Evolutionary conservation across 2,797 vertebrate genomes (phyloP).

Genomic region (Chelonia mydas): DNA sequence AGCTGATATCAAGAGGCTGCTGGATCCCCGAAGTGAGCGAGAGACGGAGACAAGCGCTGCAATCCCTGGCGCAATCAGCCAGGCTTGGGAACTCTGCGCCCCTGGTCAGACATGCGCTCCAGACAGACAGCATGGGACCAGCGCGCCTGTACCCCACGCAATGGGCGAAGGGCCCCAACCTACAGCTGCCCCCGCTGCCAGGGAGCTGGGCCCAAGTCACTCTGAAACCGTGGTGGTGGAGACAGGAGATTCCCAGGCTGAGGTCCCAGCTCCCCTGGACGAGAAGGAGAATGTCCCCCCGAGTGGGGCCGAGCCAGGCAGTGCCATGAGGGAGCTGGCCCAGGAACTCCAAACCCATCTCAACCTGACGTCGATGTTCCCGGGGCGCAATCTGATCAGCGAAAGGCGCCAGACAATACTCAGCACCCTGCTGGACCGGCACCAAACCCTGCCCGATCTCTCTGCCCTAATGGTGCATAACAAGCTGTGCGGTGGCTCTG

Average conservation of each 20-base stretch:
- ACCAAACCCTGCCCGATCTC: constrained; percentile 51
- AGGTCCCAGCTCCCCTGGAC: not conserved
- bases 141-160: not conserved
- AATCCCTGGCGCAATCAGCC: not conserved
- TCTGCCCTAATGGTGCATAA: constrained; percentile 13
- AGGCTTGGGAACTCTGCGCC: not conserved
- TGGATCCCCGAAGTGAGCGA: constrained; percentile 59
- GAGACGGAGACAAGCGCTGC: not conserved
- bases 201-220: not conserved
- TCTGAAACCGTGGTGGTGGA: not conserved
- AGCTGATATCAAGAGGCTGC: constrained; percentile 86
- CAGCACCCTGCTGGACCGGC: constrained; percentile 42
- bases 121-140: not conserved
- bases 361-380: constrained; percentile 61
- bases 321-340: constrained; percentile 80
- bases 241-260: not conserved
- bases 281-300: constrained; percentile 61
- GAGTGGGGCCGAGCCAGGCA: not conserved
- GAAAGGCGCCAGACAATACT: constrained; percentile 61
- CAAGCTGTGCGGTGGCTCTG: not conserved
- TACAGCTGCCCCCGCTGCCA: not conserved
- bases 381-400: constrained; percentile 62
- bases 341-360: constrained; percentile 54
- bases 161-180: not conserved
- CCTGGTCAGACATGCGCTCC: not conserved